Percentiles rank a stretch among this genome's conserved stretches.
These are phyloP conservation scores for Catocala nupta DNA, from an alignment of 2,888 invertebrate species.

Conservation along the genomic window DNA sequence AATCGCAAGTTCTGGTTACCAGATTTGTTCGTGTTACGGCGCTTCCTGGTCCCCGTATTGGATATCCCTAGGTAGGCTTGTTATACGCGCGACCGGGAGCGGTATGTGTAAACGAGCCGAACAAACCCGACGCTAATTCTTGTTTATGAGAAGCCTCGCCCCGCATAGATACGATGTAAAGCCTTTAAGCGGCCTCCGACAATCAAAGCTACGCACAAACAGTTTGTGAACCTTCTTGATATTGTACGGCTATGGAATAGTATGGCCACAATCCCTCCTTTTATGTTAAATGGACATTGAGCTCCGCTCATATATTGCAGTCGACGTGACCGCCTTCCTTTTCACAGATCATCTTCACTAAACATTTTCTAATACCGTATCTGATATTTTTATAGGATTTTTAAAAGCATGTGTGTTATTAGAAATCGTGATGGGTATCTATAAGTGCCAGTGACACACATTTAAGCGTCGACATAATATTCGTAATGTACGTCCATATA, in stretches of 20 bases:
- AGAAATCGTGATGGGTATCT: slow-evolving; percentile 69
- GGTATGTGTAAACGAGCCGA: slow-evolving; percentile 85
- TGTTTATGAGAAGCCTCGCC: slow-evolving; percentile 80
- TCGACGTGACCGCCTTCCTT: slow-evolving; percentile 60
- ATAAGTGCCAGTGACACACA: slow-evolving; percentile 73
- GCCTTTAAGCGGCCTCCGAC: slow-evolving; percentile 73
- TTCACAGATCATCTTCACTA: slow-evolving; percentile 43
- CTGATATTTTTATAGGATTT: slow-evolving; percentile 59
- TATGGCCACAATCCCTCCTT: slow-evolving; percentile 64
- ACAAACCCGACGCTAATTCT: slow-evolving; percentile 83
- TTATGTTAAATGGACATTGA: slow-evolving; percentile 64
- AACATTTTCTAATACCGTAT: slow-evolving; percentile 48
- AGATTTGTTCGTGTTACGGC: slow-evolving; percentile 75
- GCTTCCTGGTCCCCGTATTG: slow-evolving; percentile 79
- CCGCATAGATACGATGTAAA: slow-evolving; percentile 70
- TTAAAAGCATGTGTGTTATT: slow-evolving; percentile 66
- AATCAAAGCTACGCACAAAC: slow-evolving; percentile 67
- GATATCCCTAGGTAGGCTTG: slow-evolving; percentile 69
- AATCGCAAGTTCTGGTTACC: slow-evolving; percentile 68
- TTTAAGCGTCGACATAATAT: slow-evolving; percentile 72
- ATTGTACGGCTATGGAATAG: slow-evolving; percentile 59
- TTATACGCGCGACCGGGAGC: slow-evolving; percentile 77
- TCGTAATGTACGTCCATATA: slow-evolving; percentile 69
- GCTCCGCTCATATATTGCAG: slow-evolving; percentile 58
- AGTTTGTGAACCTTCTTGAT: slow-evolving; percentile 55